Percentiles rank a stretch among this genome's conserved stretches.
Conservation (phyloP, 1,140 invertebrate species). For the Stegodyphus dumicola region DNA sequence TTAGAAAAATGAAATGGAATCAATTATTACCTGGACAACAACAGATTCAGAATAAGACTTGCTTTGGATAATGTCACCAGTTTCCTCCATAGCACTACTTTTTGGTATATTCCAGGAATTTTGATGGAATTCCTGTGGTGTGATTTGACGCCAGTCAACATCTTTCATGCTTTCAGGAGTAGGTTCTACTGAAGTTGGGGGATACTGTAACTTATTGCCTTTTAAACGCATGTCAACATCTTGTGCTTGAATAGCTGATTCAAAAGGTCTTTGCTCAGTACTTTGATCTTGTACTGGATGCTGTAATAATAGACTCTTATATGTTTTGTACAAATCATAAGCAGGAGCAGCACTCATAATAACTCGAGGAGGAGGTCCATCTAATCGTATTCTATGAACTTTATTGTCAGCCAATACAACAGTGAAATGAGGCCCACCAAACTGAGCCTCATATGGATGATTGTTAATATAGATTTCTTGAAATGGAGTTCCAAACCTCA, state of each 20-base stretch:
- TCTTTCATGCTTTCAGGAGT: conserved; percentile 27
- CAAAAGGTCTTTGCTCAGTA: too few relatives aligned
- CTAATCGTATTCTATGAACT: conserved; percentile 85
- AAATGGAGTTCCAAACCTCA: conserved; percentile 91
- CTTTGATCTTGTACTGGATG: too few relatives aligned
- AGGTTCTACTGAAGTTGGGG: conserved; percentile 2
- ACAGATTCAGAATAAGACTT: too few relatives aligned
- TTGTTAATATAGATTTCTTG: conserved; percentile 91
- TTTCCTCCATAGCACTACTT: background rate
- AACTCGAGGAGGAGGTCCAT: conserved; percentile 80
- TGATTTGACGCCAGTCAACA: conserved; percentile 31
- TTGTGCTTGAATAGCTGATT: background rate
- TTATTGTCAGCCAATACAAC: conserved; percentile 82
- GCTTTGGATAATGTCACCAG: too few relatives aligned
- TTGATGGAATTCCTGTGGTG: background rate
- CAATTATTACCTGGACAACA: too few relatives aligned
- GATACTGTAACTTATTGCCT: background rate
- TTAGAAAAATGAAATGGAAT: too few relatives aligned
- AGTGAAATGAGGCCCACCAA: conserved; percentile 88
- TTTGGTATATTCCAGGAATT: conserved; percentile 5
- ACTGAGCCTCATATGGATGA: conserved; percentile 86
- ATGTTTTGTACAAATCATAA: conserved; percentile 48
- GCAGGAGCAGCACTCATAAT: conserved; percentile 69
- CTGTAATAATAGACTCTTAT: background rate
- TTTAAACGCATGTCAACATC: conserved; percentile 57